phyloP scores from a whole-genome alignment of 2,113 vertebrate species.

The Clarias gariepinus region DNA sequence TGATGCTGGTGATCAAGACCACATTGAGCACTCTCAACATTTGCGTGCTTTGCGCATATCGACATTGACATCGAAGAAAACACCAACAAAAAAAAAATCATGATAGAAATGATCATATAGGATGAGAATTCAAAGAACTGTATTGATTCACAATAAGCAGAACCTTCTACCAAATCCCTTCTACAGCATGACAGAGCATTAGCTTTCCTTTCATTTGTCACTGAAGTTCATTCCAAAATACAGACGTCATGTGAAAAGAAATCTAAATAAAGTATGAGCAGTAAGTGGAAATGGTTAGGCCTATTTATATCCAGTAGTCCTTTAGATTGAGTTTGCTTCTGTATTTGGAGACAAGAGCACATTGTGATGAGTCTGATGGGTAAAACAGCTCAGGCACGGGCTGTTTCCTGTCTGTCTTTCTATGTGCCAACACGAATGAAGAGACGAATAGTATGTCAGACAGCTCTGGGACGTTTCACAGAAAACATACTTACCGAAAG shows the following conservation, averaged over 20 bases:
- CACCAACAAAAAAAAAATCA: not conserved
- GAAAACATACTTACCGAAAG: constrained; percentile 58
- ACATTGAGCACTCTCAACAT: not conserved
- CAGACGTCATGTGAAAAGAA: not conserved
- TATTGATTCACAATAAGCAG: not conserved
- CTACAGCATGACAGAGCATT: not conserved
- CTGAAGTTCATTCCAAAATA: not conserved
- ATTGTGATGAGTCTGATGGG: constrained; percentile 54
- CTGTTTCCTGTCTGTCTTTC: constrained; percentile 29
- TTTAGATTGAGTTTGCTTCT: not conserved
- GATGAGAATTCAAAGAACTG: not conserved
- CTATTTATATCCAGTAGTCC: not conserved
- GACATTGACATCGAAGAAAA: not conserved
- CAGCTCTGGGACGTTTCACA: constrained; percentile 56
- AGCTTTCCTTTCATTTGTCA: not conserved
- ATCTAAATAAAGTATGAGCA: constrained; percentile 8
- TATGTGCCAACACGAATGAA: constrained; percentile 37
- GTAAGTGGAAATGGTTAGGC: not conserved
- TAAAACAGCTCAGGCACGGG: constrained; percentile 56
- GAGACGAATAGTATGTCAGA: constrained; percentile 54
- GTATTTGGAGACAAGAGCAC: constrained; percentile 11
- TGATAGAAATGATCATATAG: not conserved
- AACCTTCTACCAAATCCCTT: not conserved
- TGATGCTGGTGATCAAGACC: not conserved
- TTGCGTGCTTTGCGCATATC: not conserved